Conservation (phyloP, 2,888 invertebrate species). For the Gastracanthus pulcherrimus region DNA sequence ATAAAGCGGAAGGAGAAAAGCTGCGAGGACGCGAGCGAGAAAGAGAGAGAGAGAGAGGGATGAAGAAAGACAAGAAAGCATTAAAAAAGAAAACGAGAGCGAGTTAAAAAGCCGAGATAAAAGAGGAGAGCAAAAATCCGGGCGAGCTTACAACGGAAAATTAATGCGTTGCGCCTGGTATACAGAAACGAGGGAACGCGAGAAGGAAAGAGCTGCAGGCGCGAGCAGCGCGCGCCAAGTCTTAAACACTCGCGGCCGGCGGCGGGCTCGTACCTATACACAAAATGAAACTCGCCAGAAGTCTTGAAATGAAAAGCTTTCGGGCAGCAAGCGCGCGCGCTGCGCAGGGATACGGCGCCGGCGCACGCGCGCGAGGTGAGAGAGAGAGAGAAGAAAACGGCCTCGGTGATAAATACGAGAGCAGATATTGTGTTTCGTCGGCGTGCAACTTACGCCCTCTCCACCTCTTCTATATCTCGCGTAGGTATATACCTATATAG, state of each 20-base stretch:
- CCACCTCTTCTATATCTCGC: background rate
- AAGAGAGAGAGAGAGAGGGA: constrained; percentile 10
- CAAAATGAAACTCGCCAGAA: constrained; percentile 55
- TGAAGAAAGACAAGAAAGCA: too few species aligned
- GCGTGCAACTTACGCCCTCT: background rate
- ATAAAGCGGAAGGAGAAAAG: constrained; percentile 22
- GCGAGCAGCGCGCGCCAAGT: constrained; percentile 18
- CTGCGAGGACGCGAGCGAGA: background rate
- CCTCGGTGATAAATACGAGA: constrained; percentile 65
- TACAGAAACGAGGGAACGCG: constrained; percentile 3
- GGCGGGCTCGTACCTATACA: background rate
- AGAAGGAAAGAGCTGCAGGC: background rate
- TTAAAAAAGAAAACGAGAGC: constrained; percentile 24
- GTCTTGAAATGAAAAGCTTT: constrained; percentile 55
- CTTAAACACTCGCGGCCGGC: constrained; percentile 35
- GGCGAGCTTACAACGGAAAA: constrained; percentile 45
- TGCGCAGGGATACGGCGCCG: too few species aligned
- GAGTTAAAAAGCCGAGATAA: constrained; percentile 47
- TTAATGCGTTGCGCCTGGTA: constrained; percentile 38
- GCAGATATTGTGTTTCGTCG: constrained; percentile 66
- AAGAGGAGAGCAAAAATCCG: constrained; percentile 49
- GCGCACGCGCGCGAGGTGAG: too few species aligned
- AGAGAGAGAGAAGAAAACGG: constrained; percentile 17
- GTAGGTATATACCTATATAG: background rate
- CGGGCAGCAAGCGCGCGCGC: too few species aligned